Percentiles rank a stretch among this genome's conserved stretches.
Conservation (phyloP, 2,113 vertebrate species). For the Tiliqua scincoides region DNA sequence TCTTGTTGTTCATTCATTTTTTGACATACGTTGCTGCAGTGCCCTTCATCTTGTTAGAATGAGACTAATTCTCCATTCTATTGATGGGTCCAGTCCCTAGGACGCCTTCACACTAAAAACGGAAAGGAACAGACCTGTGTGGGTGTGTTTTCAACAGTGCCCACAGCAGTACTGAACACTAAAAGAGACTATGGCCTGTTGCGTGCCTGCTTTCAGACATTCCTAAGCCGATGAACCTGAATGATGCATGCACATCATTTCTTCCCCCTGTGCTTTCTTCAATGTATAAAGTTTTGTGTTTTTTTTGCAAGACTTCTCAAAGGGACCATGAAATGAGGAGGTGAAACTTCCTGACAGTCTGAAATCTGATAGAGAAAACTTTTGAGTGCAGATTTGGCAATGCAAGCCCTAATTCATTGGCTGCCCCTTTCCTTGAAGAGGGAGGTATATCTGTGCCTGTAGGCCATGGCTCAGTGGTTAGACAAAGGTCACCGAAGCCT, state of each 20-base stretch:
- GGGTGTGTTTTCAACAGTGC: not conserved
- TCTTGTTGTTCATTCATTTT: not conserved
- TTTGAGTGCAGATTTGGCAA: not conserved
- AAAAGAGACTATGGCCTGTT: not conserved
- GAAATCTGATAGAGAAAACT: not conserved
- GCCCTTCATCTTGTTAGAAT: not conserved
- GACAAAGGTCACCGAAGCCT: not conserved
- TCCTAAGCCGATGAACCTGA: not conserved
- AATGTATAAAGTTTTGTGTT: not conserved
- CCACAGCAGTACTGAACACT: not conserved
- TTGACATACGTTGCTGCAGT: not conserved
- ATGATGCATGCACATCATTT: not conserved
- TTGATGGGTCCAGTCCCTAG: not conserved
- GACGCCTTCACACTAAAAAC: not conserved
- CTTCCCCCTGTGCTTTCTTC: not conserved
- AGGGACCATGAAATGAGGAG: not conserved
- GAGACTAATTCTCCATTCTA: not conserved
- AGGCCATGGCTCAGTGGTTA: slow-evolving; percentile 6
- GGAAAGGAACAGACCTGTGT: not conserved
- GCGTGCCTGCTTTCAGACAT: not conserved
- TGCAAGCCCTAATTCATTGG: not conserved
- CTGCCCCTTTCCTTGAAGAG: not conserved
- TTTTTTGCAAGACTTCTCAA: not conserved
- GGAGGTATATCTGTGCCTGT: not conserved
- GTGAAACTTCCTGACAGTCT: not conserved